Evolutionary conservation across 2,888 invertebrate genomes (phyloP).

Genomic region (Kuschelorhynchus macadamiae): DNA sequence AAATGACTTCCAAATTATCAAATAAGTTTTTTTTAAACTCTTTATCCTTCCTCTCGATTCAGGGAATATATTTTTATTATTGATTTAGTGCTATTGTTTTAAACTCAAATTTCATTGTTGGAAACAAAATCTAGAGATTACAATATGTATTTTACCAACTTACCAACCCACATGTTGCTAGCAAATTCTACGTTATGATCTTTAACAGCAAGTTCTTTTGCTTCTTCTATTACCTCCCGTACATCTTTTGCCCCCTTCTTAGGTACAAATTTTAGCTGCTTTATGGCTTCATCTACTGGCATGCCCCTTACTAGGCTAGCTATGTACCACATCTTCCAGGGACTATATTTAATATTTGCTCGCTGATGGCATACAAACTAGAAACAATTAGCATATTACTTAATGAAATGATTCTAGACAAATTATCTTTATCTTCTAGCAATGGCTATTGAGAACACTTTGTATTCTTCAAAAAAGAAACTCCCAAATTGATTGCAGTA

Average conservation of each 20-base stretch:
- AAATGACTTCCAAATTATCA: too few relatives aligned
- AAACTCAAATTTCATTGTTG: too few relatives aligned
- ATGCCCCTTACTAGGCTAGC: slow-evolving; percentile 90
- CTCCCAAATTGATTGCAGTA: too few relatives aligned
- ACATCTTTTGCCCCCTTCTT: slow-evolving; percentile 84
- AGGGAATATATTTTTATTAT: slow-evolving; percentile 1
- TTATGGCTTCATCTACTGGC: slow-evolving; percentile 94
- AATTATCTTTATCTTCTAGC: too few relatives aligned
- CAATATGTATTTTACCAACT: slow-evolving; percentile 62
- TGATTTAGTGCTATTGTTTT: too few relatives aligned
- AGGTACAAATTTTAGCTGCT: slow-evolving; percentile 86
- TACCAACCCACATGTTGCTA: slow-evolving; percentile 96
- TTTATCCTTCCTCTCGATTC: too few relatives aligned
- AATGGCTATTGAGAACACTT: too few relatives aligned
- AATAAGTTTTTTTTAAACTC: too few relatives aligned
- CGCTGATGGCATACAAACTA: slow-evolving; percentile 92
- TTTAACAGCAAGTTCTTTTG: slow-evolving; percentile 88
- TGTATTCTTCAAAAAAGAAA: too few relatives aligned
- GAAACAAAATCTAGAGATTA: too few relatives aligned
- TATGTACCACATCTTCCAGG: slow-evolving; percentile 94
- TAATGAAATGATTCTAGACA: too few relatives aligned
- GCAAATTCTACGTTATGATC: slow-evolving; percentile 94
- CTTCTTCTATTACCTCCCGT: slow-evolving; percentile 87
- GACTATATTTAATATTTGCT: slow-evolving; percentile 89
- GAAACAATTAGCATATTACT: slow-evolving; percentile 56